Evolutionary conservation across 2,888 invertebrate species (phyloP).

Genomic region (Apotomis turbidana): DNA sequence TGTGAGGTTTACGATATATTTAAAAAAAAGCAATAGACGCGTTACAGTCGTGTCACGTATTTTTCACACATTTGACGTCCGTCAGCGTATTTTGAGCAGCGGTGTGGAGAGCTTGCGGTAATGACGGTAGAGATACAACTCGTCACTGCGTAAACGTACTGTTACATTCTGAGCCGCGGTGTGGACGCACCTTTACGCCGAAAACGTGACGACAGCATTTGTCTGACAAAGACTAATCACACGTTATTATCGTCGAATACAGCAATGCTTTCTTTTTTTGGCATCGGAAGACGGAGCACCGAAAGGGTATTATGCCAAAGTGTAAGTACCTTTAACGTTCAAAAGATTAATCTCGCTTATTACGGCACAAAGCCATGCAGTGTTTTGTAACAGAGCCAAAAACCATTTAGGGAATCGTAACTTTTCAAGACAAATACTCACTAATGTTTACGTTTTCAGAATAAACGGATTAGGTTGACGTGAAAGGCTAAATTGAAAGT

Average conservation of each 20-base stretch:
- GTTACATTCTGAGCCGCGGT: too few species aligned
- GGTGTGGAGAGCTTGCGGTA: too few species aligned
- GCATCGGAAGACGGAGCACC: slow-evolving; percentile 24
- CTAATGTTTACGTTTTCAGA: slow-evolving; percentile 27
- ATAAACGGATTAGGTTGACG: slow-evolving; percentile 26
- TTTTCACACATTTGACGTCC: too few species aligned
- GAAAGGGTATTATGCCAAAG: slow-evolving; percentile 26
- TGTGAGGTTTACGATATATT: too few species aligned
- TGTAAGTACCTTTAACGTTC: slow-evolving; percentile 27
- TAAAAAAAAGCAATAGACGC: too few species aligned
- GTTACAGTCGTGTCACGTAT: too few species aligned
- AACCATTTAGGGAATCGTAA: slow-evolving; percentile 33
- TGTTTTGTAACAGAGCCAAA: slow-evolving; percentile 40
- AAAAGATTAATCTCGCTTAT: slow-evolving; percentile 39
- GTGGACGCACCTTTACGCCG: slow-evolving; percentile 46
- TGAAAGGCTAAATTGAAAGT: slow-evolving; percentile 23
- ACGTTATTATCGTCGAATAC: slow-evolving; percentile 44
- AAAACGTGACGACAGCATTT: slow-evolving; percentile 60
- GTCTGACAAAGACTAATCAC: slow-evolving; percentile 54
- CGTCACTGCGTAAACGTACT: too few species aligned
- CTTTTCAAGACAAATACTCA: slow-evolving; percentile 36
- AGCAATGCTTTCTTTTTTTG: slow-evolving; percentile 47
- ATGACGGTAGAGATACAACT: too few species aligned
- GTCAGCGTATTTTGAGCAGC: too few species aligned
- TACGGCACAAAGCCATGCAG: slow-evolving; percentile 30